A percentile compares a stretch with the other conserved stretches of the same genome.
These are phyloP conservation scores for Panopea generosa DNA, from an alignment of 2,888 invertebrate genomes.

Conservation along the genomic window DNA sequence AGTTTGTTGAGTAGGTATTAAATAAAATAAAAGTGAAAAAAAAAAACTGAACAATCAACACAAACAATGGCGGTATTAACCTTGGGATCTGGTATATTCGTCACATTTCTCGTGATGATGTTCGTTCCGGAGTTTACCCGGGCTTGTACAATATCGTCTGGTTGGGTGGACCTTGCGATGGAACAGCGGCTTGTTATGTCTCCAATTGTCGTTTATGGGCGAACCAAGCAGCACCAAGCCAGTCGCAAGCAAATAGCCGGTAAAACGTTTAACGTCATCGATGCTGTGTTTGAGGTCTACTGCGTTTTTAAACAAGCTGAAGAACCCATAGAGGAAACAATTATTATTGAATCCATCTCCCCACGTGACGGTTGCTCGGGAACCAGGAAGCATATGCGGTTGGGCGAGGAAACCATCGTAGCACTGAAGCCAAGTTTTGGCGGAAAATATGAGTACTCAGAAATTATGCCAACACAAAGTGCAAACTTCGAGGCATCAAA, in stretches of 20 bases:
- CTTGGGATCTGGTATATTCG: no score
- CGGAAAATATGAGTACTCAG: constrained; percentile 52
- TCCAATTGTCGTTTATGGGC: constrained; percentile 51
- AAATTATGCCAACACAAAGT: constrained; percentile 52
- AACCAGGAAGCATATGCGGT: constrained; percentile 40
- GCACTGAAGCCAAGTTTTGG: constrained; percentile 24
- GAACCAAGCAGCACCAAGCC: constrained; percentile 45
- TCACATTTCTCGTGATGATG: no score
- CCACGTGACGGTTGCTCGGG: constrained; percentile 59
- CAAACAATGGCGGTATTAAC: no score
- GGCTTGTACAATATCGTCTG: constrained; percentile 31
- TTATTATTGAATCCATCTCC: constrained; percentile 41
- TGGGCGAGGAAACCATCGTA: constrained; percentile 50
- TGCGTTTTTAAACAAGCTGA: constrained; percentile 46
- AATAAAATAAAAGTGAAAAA: no score
- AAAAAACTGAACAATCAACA: no score
- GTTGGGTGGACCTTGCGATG: constrained; percentile 35
- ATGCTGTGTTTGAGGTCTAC: constrained; percentile 53
- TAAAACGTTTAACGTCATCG: constrained; percentile 26
- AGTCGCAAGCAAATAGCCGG: constrained; percentile 6
- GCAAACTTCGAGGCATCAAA: constrained; percentile 45
- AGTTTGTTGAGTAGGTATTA: no score
- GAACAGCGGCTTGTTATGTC: constrained; percentile 35
- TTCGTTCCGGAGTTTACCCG: no score
- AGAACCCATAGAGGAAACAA: constrained; percentile 17